A percentile compares a stretch with the other conserved stretches of the same genome.
phyloP scores from a whole-genome alignment of 2,113 vertebrate genomes.

The Periophthalmus modestus region DNA sequence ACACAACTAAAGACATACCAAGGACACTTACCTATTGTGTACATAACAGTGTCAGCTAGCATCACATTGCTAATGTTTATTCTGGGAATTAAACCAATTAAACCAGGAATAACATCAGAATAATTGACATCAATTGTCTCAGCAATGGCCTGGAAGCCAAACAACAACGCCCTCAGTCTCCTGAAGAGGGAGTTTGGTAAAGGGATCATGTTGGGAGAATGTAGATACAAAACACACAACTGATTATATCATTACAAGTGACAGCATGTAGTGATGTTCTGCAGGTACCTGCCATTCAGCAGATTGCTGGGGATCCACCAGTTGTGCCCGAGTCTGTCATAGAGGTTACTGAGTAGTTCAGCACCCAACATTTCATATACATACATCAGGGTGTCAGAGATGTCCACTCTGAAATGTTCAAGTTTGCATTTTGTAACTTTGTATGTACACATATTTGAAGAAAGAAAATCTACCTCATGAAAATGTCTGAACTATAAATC shows the following conservation, averaged over 20 bases:
- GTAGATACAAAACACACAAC: neutral
- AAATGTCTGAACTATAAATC: conserved; percentile 88
- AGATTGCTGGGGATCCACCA: conserved; percentile 86
- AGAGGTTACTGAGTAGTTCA: conserved; percentile 94
- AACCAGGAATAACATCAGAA: conserved; percentile 94
- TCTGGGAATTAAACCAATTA: conserved; percentile 93
- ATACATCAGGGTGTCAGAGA: conserved; percentile 97
- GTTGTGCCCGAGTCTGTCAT: conserved; percentile 89
- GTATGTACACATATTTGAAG: neutral
- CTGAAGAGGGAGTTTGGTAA: conserved; percentile 57
- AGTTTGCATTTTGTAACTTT: neutral
- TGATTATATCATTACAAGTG: neutral
- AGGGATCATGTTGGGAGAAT: neutral
- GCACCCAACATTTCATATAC: conserved; percentile 97
- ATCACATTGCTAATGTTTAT: conserved; percentile 95
- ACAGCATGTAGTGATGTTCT: neutral
- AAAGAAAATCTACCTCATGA: neutral
- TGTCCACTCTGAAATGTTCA: conserved; percentile 85
- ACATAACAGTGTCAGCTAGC: conserved; percentile 96
- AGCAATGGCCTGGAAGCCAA: conserved; percentile 98
- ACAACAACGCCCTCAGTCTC: conserved; percentile 94
- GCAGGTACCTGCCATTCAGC: conserved; percentile 89
- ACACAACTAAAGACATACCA: too few relatives aligned
- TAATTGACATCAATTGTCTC: conserved; percentile 97
- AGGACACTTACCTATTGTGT: conserved; percentile 83